These are phyloP conservation scores for Heliconius aoede DNA, from an alignment of 2,888 invertebrate genomes.

Conservation along the genomic window DNA sequence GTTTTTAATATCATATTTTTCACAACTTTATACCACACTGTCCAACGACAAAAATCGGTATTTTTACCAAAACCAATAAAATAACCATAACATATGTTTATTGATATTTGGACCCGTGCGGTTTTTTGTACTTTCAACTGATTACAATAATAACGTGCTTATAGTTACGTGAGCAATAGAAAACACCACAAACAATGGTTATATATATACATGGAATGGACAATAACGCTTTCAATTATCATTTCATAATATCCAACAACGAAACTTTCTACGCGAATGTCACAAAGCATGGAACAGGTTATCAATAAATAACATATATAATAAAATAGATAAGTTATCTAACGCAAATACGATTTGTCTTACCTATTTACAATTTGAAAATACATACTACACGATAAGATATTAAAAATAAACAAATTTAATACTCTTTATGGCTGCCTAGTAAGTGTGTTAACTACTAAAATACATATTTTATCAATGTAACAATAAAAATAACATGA, in stretches of 20 bases:
- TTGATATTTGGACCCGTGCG: slow-evolving; percentile 29
- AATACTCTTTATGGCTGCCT: slow-evolving; percentile 46
- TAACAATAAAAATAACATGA: slow-evolving; percentile 35
- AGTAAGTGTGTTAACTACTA: slow-evolving; percentile 34
- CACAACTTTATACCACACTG: neutral
- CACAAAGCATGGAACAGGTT: slow-evolving; percentile 10
- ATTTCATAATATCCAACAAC: slow-evolving; percentile 14
- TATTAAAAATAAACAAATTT: slow-evolving; percentile 39
- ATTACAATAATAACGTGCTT: slow-evolving; percentile 53
- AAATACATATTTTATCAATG: slow-evolving; percentile 18
- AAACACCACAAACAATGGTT: slow-evolving; percentile 47
- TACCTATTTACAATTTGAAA: slow-evolving; percentile 37
- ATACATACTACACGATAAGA: slow-evolving; percentile 25
- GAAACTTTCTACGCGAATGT: slow-evolving; percentile 3
- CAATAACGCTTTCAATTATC: slow-evolving; percentile 10
- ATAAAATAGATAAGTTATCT: slow-evolving; percentile 34
- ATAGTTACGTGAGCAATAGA: slow-evolving; percentile 70
- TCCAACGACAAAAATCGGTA: neutral
- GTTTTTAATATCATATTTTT: neutral
- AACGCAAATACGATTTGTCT: slow-evolving; percentile 31
- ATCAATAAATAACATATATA: slow-evolving; percentile 25
- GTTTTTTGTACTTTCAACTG: slow-evolving; percentile 44
- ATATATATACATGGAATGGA: slow-evolving; percentile 25
- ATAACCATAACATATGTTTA: slow-evolving; percentile 6
- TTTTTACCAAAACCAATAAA: neutral